Evolutionary conservation across 2,888 invertebrate genomes (phyloP).

Genomic region (Phrixothrix hirtus): DNA sequence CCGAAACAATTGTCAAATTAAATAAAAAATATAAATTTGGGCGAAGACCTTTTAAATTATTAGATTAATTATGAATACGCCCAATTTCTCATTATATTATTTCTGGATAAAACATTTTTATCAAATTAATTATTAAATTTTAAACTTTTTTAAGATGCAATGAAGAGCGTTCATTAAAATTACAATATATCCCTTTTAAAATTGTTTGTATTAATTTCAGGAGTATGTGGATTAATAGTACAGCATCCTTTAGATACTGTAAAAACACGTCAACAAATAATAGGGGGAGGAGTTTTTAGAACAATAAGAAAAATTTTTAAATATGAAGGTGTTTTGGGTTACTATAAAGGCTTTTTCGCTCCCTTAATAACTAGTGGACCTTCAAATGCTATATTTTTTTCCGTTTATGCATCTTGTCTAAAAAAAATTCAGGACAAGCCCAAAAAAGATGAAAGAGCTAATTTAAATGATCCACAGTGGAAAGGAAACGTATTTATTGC

Average conservation of each 20-base stretch:
- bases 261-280: conserved; percentile 68
- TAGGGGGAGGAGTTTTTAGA: conserved; percentile 50
- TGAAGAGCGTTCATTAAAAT: too few species aligned
- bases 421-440: conserved; percentile 47
- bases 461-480: conserved; percentile 33
- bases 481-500: conserved; percentile 20
- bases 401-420: conserved; percentile 62
- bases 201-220: too few species aligned
- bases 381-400: conserved; percentile 71
- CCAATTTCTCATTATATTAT: too few species aligned
- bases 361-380: conserved; percentile 68
- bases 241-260: conserved; percentile 75
- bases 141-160: too few species aligned
- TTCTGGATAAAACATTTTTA: too few species aligned
- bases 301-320: conserved; percentile 49
- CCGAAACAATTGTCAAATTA: too few species aligned
- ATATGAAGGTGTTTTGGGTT: conserved; percentile 58
- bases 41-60: too few species aligned
- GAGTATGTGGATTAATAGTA: conserved; percentile 64
- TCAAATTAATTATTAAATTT: too few species aligned
- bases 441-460: conserved; percentile 7
- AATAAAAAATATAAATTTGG: too few species aligned
- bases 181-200: too few species aligned
- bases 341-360: conserved; percentile 70
- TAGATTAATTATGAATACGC: too few species aligned